Evolutionary conservation across 92 coral and sea anemone species (phyloP).

Genomic region (Micromussa lordhowensis): DNA sequence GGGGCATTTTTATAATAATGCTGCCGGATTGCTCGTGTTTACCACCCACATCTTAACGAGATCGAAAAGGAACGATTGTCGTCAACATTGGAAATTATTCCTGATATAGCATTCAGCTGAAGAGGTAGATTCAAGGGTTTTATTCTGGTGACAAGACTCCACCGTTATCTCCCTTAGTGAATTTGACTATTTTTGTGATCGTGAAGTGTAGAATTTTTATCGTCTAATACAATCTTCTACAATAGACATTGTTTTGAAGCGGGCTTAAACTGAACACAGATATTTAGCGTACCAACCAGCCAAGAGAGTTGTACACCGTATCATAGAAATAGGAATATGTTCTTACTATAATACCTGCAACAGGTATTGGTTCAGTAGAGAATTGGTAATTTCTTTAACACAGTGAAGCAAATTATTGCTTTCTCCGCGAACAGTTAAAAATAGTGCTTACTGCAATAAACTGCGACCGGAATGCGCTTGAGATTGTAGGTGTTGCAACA

Average conservation of each 20-base stretch:
- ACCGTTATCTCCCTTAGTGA: background rate
- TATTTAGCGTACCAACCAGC: background rate
- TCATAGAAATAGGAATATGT: background rate
- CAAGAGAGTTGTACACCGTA: background rate
- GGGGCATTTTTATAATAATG: background rate
- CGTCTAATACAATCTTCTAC: background rate
- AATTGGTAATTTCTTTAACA: background rate
- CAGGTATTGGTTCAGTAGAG: background rate
- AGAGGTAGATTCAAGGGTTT: background rate
- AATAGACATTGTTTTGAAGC: background rate
- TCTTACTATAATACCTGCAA: background rate
- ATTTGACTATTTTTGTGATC: constrained; percentile 3
- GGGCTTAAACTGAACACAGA: background rate
- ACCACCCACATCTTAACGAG: background rate
- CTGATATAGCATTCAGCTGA: background rate
- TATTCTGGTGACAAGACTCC: background rate
- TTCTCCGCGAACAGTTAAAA: background rate
- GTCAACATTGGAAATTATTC: background rate
- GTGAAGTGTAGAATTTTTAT: background rate
- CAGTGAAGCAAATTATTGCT: background rate
- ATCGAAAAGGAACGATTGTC: background rate
- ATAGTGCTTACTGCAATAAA: constrained; percentile 9
- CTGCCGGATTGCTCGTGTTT: background rate
- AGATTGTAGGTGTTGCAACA: constrained; percentile 27
- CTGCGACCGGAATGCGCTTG: constrained; percentile 2